Percentiles rank a stretch among this genome's conserved stretches.
Evolutionary conservation across 1,140 invertebrate species (phyloP).

Genomic region (Aleiodes sp.): DNA sequence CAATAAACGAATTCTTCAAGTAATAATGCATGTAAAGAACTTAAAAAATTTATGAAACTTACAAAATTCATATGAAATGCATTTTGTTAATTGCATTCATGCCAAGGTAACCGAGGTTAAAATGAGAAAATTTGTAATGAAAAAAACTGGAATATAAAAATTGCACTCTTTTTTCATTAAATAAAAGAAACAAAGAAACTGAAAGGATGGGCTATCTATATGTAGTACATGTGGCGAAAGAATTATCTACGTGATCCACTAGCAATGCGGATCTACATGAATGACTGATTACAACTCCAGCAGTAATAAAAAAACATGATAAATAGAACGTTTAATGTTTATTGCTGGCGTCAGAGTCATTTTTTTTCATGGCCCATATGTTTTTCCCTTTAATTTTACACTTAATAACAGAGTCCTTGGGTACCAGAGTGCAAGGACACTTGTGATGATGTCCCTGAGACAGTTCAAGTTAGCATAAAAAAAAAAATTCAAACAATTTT

Average conservation of each 20-base stretch:
- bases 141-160: no score
- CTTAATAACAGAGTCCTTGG: not conserved
- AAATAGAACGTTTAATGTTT: not conserved
- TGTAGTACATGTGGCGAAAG: no score
- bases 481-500: not conserved
- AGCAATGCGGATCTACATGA: not conserved
- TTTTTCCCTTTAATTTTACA: not conserved
- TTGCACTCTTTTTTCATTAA: no score
- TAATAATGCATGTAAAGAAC: no score
- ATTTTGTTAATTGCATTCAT: no score
- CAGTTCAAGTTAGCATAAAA: not conserved
- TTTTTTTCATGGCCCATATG: not conserved
- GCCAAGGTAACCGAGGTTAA: no score
- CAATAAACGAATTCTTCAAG: no score
- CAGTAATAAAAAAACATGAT: constrained; percentile 4
- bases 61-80: no score
- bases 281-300: not conserved
- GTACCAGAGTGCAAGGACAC: not conserved
- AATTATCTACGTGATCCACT: not conserved
- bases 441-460: not conserved
- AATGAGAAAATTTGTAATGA: no score
- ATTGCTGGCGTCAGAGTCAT: not conserved
- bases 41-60: no score
- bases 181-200: no score
- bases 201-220: no score